Conservation (phyloP, 2,113 vertebrate species). For the Tauraco erythrolophus region DNA sequence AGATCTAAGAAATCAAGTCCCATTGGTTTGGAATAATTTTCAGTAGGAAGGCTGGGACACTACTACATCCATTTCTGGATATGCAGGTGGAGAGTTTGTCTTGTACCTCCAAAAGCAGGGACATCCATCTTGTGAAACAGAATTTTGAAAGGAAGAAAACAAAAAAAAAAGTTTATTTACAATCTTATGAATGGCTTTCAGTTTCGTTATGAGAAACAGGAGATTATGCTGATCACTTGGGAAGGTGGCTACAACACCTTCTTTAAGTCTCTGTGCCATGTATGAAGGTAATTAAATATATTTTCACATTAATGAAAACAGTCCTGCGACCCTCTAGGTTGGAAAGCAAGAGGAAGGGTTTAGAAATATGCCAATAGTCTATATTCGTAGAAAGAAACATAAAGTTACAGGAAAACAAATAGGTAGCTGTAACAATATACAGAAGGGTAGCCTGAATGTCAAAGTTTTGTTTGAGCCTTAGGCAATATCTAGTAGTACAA, state of each 20-base stretch:
- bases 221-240: fast-evolving
- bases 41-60: not conserved
- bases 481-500: not conserved
- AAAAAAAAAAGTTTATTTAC: not conserved
- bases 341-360: not conserved
- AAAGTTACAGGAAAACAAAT: not conserved
- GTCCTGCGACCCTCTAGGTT: fast-evolving
- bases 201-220: not conserved
- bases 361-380: not conserved
- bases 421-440: not conserved
- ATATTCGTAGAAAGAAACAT: not conserved
- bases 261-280: not conserved
- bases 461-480: not conserved
- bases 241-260: not conserved
- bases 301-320: not conserved
- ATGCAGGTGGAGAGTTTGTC: not conserved
- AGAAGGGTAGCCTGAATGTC: not conserved
- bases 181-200: not conserved
- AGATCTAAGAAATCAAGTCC: not conserved
- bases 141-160: not conserved
- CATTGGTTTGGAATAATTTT: not conserved
- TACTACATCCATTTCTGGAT: not conserved
- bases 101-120: not conserved
- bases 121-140: not conserved
- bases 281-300: not conserved